Conservation (phyloP, 2,888 invertebrate species). For the Charanyca ferruginea region DNA sequence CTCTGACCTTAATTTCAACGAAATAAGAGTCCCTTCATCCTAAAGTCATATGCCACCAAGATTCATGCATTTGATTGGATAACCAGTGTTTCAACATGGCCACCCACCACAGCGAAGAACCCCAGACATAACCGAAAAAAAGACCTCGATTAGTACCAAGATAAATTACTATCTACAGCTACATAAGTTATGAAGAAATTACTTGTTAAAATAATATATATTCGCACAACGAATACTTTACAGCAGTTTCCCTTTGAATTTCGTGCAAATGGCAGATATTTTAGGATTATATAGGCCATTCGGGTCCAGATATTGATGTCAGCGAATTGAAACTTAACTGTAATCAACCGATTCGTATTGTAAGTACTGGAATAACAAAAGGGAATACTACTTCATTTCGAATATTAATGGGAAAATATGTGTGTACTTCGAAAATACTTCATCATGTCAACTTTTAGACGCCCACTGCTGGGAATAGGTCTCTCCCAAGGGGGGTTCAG, state of each 20-base stretch:
- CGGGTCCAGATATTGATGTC: slow-evolving; percentile 51
- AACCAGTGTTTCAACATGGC: not conserved
- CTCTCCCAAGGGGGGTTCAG: no score
- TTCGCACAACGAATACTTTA: slow-evolving; percentile 6
- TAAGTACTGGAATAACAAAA: slow-evolving; percentile 32
- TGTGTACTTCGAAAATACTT: slow-evolving; percentile 31
- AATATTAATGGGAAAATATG: slow-evolving; percentile 36
- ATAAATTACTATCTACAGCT: not conserved
- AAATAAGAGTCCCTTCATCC: no score
- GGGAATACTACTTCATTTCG: slow-evolving; percentile 3
- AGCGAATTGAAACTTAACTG: slow-evolving; percentile 49
- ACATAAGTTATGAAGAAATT: slow-evolving; percentile 16
- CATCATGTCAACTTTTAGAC: no score
- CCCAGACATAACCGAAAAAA: not conserved
- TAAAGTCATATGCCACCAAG: not conserved
- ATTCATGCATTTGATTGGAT: not conserved
- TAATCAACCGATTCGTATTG: slow-evolving; percentile 55
- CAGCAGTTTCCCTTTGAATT: slow-evolving; percentile 29
- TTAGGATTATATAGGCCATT: slow-evolving; percentile 35
- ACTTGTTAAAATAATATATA: slow-evolving; percentile 13
- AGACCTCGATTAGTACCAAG: not conserved
- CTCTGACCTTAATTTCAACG: not conserved
- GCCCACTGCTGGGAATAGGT: no score
- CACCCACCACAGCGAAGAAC: not conserved
- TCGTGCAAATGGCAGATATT: slow-evolving; percentile 48